phyloP scores from a whole-genome alignment of 2,888 invertebrate genomes.

The Dusona sp. region DNA sequence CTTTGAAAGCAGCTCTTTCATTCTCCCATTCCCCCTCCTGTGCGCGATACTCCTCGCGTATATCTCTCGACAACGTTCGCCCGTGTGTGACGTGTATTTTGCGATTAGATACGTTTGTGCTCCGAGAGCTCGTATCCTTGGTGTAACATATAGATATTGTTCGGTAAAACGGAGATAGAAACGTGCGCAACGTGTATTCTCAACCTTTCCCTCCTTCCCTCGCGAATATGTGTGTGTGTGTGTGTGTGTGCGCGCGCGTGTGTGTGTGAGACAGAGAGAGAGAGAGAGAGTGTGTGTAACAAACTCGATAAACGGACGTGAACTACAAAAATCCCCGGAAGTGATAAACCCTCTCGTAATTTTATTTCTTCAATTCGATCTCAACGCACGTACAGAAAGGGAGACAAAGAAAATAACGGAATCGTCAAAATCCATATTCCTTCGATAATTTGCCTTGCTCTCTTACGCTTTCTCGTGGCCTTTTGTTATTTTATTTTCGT shows the following conservation, averaged over 20 bases:
- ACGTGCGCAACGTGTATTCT: conserved; percentile 52
- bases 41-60: conserved; percentile 8
- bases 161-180: conserved; percentile 45
- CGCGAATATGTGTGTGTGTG: background rate
- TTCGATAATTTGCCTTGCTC: background rate
- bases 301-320: conserved; percentile 71
- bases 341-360: conserved; percentile 69
- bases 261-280: too few relatives aligned
- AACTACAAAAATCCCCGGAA: conserved; percentile 48
- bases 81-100: conserved; percentile 52
- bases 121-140: conserved; percentile 49
- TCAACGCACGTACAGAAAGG: conserved; percentile 13
- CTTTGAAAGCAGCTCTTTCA: conserved; percentile 39
- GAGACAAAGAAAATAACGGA: conserved; percentile 2
- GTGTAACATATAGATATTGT: conserved; percentile 47
- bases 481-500: background rate
- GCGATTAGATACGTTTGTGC: conserved; percentile 69
- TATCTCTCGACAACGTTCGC: conserved; percentile 18
- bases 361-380: conserved; percentile 72
- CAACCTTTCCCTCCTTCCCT: conserved; percentile 32
- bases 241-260: too few relatives aligned
- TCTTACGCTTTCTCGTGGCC: background rate
- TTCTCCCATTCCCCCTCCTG: conserved; percentile 9
- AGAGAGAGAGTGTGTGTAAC: conserved; percentile 67
- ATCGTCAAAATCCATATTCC: background rate